Percentiles rank a stretch among this genome's conserved stretches.
These are phyloP conservation scores for Echinometra lucunter DNA, from an alignment of 53 echinoderm and acorn worm species.

Conservation along the genomic window DNA sequence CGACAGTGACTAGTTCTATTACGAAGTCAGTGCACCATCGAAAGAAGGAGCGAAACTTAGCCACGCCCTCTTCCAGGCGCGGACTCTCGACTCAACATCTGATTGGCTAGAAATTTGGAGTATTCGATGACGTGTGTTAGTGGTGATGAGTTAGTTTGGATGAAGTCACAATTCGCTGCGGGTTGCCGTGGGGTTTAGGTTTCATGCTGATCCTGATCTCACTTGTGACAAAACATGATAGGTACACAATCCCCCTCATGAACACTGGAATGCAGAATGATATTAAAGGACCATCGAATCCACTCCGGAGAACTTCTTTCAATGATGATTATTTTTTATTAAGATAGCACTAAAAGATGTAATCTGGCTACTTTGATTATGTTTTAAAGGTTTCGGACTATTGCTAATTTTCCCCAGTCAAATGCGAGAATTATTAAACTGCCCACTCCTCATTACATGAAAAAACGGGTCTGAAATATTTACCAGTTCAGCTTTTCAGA, in stretches of 20 bases:
- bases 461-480: too few species aligned
- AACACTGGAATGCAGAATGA: constrained; percentile 22
- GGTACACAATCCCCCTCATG: not conserved
- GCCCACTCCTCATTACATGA: too few species aligned
- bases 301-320: not conserved
- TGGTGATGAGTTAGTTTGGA: constrained; percentile 18
- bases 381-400: too few species aligned
- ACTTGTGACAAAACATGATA: constrained; percentile 41
- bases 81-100: not conserved
- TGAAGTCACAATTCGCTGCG: constrained; percentile 45
- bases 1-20: not conserved
- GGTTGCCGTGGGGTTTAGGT: constrained; percentile 9
- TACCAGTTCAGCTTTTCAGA: too few species aligned
- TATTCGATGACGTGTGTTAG: not conserved
- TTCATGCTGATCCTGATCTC: constrained; percentile 32
- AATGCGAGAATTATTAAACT: too few species aligned
- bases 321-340: not conserved
- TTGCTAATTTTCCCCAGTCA: too few species aligned
- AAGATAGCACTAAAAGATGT: not conserved
- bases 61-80: constrained; percentile 40
- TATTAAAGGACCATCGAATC: constrained; percentile 29
- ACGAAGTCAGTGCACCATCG: not conserved
- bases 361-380: not conserved
- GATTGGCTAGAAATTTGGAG: constrained; percentile 5
- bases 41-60: not conserved